A percentile compares a stretch with the other conserved stretches of the same genome.
Conservation (phyloP, 2,888 invertebrate species). For the Uropetala carovei region DNA sequence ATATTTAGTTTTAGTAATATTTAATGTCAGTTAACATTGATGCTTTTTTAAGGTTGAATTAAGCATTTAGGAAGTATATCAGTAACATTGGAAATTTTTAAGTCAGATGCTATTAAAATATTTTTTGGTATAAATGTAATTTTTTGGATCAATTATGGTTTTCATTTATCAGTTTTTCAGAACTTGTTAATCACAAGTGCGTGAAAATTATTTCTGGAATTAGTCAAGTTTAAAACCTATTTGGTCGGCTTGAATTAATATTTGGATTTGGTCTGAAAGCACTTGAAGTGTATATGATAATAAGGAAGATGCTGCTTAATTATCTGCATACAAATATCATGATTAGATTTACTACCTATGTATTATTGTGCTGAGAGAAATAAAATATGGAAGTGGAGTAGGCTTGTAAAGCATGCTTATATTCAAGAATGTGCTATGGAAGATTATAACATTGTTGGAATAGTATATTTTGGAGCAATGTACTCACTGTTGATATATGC, state of each 20-base stretch:
- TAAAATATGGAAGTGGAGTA: not conserved
- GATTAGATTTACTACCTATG: conserved; percentile 1
- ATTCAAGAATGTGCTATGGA: conserved; percentile 39
- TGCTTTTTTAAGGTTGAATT: conserved; percentile 5
- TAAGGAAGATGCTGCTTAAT: conserved; percentile 33
- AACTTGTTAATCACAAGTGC: not conserved
- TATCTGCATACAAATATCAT: conserved; percentile 34
- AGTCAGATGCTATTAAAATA: not conserved
- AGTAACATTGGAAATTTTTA: not conserved
- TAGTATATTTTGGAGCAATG: conserved; percentile 30
- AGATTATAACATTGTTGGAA: conserved; percentile 33
- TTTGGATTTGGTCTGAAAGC: not conserved
- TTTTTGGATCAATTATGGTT: not conserved
- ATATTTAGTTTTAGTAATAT: conserved; percentile 53
- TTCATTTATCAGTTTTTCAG: not conserved
- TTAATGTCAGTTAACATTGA: conserved; percentile 33
- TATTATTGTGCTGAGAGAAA: conserved; percentile 30
- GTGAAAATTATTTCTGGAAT: not conserved
- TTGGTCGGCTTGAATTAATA: not conserved
- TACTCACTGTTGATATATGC: conserved; percentile 12
- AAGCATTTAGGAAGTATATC: not conserved
- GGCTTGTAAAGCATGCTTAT: conserved; percentile 48
- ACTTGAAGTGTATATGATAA: conserved; percentile 4
- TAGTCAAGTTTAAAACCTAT: not conserved
- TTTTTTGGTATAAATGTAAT: not conserved